A percentile compares a stretch with the other conserved stretches of the same genome.
phyloP scores from a whole-genome alignment of 1,140 invertebrate genomes.

The Heliconius nattereri region DNA sequence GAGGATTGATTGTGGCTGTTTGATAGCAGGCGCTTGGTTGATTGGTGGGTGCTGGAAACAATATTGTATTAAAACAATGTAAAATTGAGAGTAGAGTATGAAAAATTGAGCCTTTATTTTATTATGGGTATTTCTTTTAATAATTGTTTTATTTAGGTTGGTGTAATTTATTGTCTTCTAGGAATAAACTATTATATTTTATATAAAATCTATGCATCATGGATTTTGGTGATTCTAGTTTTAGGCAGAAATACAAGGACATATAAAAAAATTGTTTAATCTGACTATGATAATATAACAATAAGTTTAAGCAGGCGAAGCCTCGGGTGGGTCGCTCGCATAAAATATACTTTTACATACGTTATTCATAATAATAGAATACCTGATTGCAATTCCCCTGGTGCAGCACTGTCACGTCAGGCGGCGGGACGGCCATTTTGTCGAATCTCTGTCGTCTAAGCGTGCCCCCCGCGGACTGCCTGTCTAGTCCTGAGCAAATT shows the following conservation, averaged over 20 bases:
- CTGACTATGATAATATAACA: too few species aligned
- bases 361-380: slow-evolving; percentile 2
- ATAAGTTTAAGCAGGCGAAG: too few species aligned
- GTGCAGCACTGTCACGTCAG: slow-evolving; percentile 78
- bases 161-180: too few species aligned
- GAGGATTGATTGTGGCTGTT: slow-evolving; percentile 83
- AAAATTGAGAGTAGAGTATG: background rate
- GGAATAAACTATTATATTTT: too few species aligned
- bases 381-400: slow-evolving; percentile 76
- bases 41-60: slow-evolving; percentile 19
- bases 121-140: background rate
- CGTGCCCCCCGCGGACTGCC: slow-evolving; percentile 74
- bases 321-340: too few species aligned
- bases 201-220: too few species aligned
- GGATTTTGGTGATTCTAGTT: too few species aligned
- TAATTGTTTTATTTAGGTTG: background rate
- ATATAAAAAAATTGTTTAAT: too few species aligned
- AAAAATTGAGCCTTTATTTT: background rate
- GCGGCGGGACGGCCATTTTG: slow-evolving; percentile 75
- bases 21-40: slow-evolving; percentile 66
- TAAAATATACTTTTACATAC: too few species aligned
- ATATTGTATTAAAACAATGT: background rate
- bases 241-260: too few species aligned
- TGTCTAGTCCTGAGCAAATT: slow-evolving; percentile 42
- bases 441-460: slow-evolving; percentile 69